phyloP scores from a whole-genome alignment of 2,797 vertebrate genomes.

The Micrastur ruficollis region DNA sequence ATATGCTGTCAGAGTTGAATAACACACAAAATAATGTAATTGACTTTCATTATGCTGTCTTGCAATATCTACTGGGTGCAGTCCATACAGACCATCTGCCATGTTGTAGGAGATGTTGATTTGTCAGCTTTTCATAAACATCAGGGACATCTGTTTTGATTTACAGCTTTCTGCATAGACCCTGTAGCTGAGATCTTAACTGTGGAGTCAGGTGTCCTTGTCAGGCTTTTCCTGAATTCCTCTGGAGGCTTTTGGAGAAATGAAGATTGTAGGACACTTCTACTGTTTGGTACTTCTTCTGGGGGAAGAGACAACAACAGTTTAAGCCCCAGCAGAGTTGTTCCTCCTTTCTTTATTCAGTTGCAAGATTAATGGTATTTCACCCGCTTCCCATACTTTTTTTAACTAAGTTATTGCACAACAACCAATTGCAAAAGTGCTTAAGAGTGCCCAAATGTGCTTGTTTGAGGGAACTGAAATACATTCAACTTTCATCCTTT shows the following conservation, averaged over 20 bases:
- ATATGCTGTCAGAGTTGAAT: background rate
- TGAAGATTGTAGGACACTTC: background rate
- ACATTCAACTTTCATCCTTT: background rate
- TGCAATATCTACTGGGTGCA: background rate
- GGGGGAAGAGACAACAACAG: background rate
- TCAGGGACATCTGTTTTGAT: background rate
- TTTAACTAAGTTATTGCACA: background rate
- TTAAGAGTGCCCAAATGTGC: background rate
- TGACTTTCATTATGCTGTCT: background rate
- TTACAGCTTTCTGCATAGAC: background rate
- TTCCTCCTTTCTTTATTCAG: background rate
- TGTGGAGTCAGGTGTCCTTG: background rate
- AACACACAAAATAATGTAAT: background rate
- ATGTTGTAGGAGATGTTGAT: background rate
- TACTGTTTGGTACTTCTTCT: background rate
- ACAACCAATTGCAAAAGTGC: background rate
- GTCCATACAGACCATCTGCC: background rate
- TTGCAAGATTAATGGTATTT: background rate
- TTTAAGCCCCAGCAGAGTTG: background rate
- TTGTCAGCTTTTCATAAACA: background rate
- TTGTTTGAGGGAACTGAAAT: background rate
- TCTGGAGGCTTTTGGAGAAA: background rate
- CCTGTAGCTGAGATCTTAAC: background rate
- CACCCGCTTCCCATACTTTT: accelerated
- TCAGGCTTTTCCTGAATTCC: background rate